These are phyloP conservation scores for Netelia virgata DNA, from an alignment of 2,888 invertebrate species.

Conservation along the genomic window DNA sequence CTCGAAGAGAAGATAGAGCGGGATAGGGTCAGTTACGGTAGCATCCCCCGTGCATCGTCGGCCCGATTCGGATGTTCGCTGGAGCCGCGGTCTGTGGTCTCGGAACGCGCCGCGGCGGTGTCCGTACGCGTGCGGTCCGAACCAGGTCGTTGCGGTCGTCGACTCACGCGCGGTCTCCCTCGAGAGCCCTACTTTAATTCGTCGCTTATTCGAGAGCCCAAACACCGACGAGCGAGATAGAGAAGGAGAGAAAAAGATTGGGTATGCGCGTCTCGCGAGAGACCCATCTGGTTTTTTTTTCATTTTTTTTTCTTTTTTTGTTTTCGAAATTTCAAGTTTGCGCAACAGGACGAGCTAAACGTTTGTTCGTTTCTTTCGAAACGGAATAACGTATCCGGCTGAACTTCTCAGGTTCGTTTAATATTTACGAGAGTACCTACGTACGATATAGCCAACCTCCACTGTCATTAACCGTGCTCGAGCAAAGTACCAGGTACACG, in stretches of 20 bases:
- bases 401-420: neutral
- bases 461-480: conserved; percentile 62
- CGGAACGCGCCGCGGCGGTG: conserved; percentile 3
- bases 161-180: conserved; percentile 75
- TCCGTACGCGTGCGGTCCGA: conserved; percentile 57
- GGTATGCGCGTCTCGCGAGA: neutral
- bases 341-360: too few species aligned
- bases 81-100: neutral
- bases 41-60: neutral
- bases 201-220: conserved; percentile 63
- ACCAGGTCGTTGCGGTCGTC: conserved; percentile 73
- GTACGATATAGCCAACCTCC: conserved; percentile 54
- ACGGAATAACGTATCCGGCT: neutral
- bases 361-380: neutral
- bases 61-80: neutral
- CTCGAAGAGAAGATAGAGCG: neutral
- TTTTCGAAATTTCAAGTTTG: neutral
- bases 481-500: conserved; percentile 59
- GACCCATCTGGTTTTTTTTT: neutral
- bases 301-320: conserved; percentile 1
- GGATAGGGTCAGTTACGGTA: neutral
- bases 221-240: conserved; percentile 31
- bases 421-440: neutral
- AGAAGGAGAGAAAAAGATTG: neutral
- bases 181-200: conserved; percentile 78